A percentile compares a stretch with the other conserved stretches of the same genome.
Evolutionary conservation across 1,140 invertebrate species (phyloP).

Genomic region (Ostrea edulis): DNA sequence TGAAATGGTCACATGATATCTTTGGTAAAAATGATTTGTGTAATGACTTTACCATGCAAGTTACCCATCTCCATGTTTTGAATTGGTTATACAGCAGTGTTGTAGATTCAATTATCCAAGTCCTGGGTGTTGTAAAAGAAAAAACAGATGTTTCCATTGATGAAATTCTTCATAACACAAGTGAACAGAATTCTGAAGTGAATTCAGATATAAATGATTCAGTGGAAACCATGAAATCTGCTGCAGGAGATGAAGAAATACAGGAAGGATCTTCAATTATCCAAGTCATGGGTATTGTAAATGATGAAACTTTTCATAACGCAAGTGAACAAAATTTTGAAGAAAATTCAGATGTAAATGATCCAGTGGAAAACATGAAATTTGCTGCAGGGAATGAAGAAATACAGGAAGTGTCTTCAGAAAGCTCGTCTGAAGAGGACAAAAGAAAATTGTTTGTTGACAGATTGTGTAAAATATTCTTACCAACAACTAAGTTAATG

Average conservation of each 20-base stretch:
- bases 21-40: not conserved
- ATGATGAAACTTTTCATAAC: not conserved
- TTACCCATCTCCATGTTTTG: not conserved
- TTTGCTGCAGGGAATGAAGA: too few relatives aligned
- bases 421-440: not conserved
- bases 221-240: not conserved
- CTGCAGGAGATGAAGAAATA: too few relatives aligned
- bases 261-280: too few relatives aligned
- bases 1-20: conserved; percentile 32
- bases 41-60: not conserved
- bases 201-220: not conserved
- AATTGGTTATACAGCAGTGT: not conserved
- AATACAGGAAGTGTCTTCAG: too few relatives aligned
- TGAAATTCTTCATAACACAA: not conserved
- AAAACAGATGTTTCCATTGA: not conserved
- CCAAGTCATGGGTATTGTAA: not conserved
- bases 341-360: not conserved
- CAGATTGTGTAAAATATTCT: conserved; percentile 20
- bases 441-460: conserved; percentile 18
- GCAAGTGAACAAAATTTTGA: too few relatives aligned
- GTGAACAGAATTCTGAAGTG: not conserved
- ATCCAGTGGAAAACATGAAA: not conserved
- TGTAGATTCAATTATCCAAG: not conserved
- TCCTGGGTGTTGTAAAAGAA: not conserved
- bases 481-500: conserved; percentile 3